Evolutionary conservation across 2,113 vertebrate species (phyloP), one percentile per base, ranked within the genome.

Genomic region (Onychostruthus taczanowskii): DNA sequence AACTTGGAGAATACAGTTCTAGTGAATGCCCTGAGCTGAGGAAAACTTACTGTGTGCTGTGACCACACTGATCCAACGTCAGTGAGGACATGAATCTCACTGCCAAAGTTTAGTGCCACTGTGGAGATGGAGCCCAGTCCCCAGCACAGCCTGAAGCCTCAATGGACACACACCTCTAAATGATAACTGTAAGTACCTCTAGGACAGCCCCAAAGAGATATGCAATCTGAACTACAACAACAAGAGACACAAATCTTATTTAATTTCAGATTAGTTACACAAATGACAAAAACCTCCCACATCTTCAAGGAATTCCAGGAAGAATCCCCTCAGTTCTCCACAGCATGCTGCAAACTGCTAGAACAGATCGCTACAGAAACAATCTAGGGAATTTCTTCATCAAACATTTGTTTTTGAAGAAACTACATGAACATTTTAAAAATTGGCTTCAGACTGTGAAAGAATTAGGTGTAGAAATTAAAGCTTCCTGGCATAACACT

Each of bases 401-500:
- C 1, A 0, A 44, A 81, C 14, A 4, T 69, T 82, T 95, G 61
- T 85, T 94, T 91, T 89, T 28, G 1, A 91, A 87, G 62, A 84
- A 30, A 62, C 46, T 30, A 62, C 52, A 82, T 7, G 11, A 91
- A 58, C 44, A 50, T 84, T 69, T 52, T 1, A 64, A 93, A 92
- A 95, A 53, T 0, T 91, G 76, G 61, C 62, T 75, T 87, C 31
- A 41, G 31, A 84, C 56, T 1, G 1, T 78, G 44, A 90, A 87
- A 70, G 53, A 94, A 93, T 93, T 95, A 93, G 66, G 41, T 93
- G 66, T 69, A 97, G 80, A 95, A 91, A 94, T 93, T 74, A 74
- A 93, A 84, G 23, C 67, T 94, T 84, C 70, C 73, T 93, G 62
- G 87, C 58, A 81, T 70, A 80, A 69, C 63, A 63, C 17, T 89